Evolutionary conservation across 2,888 invertebrate species (phyloP), one percentile per base, ranked within the genome.

Genomic region (Aelia acuminata): DNA sequence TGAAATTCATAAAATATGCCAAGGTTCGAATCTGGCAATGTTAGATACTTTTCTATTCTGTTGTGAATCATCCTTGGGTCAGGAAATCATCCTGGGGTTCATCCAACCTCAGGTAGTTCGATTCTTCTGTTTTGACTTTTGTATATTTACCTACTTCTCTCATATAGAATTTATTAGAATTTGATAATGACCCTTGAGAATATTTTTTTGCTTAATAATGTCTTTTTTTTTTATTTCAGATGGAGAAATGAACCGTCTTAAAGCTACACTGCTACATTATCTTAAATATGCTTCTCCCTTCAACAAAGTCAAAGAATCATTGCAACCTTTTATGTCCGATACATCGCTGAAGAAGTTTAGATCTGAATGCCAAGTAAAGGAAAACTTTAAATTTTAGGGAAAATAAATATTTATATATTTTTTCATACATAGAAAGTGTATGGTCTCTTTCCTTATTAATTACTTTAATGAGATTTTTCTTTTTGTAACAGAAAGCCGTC

Each of bases 321-420:
- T 95, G 89, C 94, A 94, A 89, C 94, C 94, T 0, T 93, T 97
- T 80, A 91, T 94, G 89, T 93, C 94, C 35, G 94, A 96, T 91
- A 92, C 93, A 26, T 92, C 93, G 84, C 92, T 94, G 90, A 98
- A 97, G 92, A 95, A 96, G 91, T 96, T 96, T 91, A 94, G 95
- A 91, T 96, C 96, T 92, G 96, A 96, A 90, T 96, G 96, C 90
- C 96, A 91, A 90, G 91, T 91, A 89, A 89, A 89, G 88, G 80
- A 15, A 11, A 43, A n/a, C 63, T 13, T 26, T n/a, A n/a, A n/a
- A n/a, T n/a, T n/a, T n/a, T n/a, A n/a, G n/a, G n/a, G n/a, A n/a
- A n/a, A n/a, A n/a, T n/a, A n/a, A n/a, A n/a, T n/a, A 48, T 57
- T 86, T 88, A 31, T 31, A 13, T 35, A 15, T 26, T 84, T 49